Percentiles rank a stretch among this genome's conserved stretches.
Evolutionary conservation across 2,888 invertebrate species (phyloP).

Genomic region (Augochlorella aurata): DNA sequence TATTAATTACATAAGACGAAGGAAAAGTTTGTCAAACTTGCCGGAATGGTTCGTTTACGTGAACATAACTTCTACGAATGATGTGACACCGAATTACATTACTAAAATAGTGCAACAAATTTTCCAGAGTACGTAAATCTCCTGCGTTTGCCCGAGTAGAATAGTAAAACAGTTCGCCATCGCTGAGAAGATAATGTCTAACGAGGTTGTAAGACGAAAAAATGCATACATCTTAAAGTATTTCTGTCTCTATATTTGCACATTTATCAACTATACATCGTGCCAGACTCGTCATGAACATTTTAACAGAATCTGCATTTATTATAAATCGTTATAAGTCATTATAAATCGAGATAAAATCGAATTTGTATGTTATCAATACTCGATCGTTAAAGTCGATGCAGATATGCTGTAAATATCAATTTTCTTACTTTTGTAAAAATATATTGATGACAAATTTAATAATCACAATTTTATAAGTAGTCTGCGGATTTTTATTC

Average conservation of each 20-base stretch:
- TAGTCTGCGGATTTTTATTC: background rate
- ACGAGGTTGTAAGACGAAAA: background rate
- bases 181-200: background rate
- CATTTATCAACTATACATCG: background rate
- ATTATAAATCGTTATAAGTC: too few species aligned
- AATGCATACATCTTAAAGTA: background rate
- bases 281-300: too few species aligned
- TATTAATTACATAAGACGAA: background rate
- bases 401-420: too few species aligned
- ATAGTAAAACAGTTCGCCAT: conserved; percentile 4
- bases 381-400: too few species aligned
- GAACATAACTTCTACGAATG: background rate
- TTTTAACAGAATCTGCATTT: too few species aligned
- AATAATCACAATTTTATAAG: too few species aligned
- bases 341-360: too few species aligned
- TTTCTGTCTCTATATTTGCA: background rate
- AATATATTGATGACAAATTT: too few species aligned
- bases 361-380: too few species aligned
- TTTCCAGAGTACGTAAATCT: conserved; percentile 1
- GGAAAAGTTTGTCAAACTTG: background rate
- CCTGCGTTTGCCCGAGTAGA: background rate
- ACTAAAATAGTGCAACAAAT: conserved; percentile 6
- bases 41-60: background rate
- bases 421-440: too few species aligned
- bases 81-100: background rate